Base-by-base conservation (phyloP, 2,113 vertebrate genomes). In the Pyxicephalus adspersus region DNA sequence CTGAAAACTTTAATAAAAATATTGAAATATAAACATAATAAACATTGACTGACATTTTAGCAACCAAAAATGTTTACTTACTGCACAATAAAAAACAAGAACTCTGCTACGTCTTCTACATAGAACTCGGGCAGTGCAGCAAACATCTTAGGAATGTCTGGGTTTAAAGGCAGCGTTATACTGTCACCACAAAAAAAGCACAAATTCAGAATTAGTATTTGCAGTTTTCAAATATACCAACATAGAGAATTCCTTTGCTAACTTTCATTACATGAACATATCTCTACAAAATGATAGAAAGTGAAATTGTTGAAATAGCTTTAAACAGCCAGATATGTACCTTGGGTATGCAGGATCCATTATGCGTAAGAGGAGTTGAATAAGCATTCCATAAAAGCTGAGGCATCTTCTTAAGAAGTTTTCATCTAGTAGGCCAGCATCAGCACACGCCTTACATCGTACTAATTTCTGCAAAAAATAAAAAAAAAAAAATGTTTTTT, bases 51-150 rank as follows among this genome's bases (percentile, higher is more conserved):
- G 38, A 45, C 38, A 45, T 45, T 13, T 13, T 13, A 11, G 11
- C 38, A 54, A 15, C 18, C 25, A n/a, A 45, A 5, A 13, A 0
- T 1, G 16, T 79, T 13, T 31, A 98, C 98, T 97, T 94, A 99
- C 98, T 99, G 98, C 93, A 99, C 97, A 87, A 98, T 95, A 91
- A 99, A 99, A 95, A 99, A 98, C 91, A 99, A 93, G 93, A 99
- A 99, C 92, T 99, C 98, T 3, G 98, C 97, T 87, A 99, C 94
- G 85, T 99, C 98, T 94, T 99, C 98, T 85, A 99, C 94, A 82
- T 99, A 99, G 90, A 99, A 99, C 88, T 99, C 98, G 0, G 98
- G 98, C 85, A 99, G 92, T 81, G 96, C 96, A 86, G 97, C 97
- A 89, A 99, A 99, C 64, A 94, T 96, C 91, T 97, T 98, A 29